Evolutionary conservation across 1,140 invertebrate species (phyloP).

Genomic region (Zaprionus camerounensis): DNA sequence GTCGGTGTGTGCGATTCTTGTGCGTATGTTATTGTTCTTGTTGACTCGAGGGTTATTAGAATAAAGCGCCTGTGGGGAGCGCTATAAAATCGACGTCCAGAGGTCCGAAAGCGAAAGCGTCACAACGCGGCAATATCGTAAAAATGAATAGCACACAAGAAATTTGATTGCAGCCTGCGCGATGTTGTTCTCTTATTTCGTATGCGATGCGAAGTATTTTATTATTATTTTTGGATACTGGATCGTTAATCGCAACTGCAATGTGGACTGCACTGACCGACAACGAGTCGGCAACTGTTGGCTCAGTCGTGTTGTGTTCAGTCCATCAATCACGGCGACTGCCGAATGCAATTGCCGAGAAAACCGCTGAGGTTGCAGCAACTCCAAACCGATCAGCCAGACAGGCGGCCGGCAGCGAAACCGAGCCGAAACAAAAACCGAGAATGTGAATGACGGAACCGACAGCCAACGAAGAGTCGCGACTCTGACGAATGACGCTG

Average conservation of each 20-base stretch:
- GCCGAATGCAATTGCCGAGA: conserved; percentile 64
- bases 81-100: conserved; percentile 60
- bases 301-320: conserved; percentile 10
- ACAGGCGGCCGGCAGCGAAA: conserved; percentile 23
- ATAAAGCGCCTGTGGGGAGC: conserved; percentile 58
- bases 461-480: conserved; percentile 26
- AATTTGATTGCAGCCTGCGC: conserved; percentile 56
- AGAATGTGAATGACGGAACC: conserved; percentile 15
- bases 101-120: conserved; percentile 43
- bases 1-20: conserved; percentile 23
- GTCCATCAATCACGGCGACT: conserved; percentile 69
- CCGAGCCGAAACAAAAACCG: conserved; percentile 27
- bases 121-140: conserved; percentile 39
- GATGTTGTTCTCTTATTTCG: conserved; percentile 12
- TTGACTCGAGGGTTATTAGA: conserved; percentile 47
- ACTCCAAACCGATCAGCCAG: conserved; percentile 47
- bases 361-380: conserved; percentile 58
- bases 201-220: background rate
- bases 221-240: background rate
- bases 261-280: conserved; percentile 65
- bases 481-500: background rate
- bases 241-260: background rate
- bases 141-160: conserved; percentile 50
- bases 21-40: conserved; percentile 47
- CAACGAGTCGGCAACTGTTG: conserved; percentile 53